Conservation (phyloP, 1,140 invertebrate species). For the Himalopsyche phryganea region DNA sequence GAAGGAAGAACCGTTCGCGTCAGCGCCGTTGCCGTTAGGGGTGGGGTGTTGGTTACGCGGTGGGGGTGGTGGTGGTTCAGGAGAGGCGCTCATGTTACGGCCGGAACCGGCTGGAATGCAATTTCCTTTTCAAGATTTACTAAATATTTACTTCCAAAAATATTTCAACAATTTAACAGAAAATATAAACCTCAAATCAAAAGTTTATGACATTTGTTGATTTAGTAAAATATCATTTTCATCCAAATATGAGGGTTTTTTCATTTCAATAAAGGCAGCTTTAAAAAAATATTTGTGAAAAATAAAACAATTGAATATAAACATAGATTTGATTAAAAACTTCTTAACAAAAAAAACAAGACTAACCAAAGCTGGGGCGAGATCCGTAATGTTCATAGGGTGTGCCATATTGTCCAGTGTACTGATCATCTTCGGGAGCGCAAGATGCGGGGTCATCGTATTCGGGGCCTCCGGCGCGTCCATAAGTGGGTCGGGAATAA, state of each 20-base stretch:
- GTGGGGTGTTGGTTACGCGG: conserved; percentile 63
- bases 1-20: conserved; percentile 70
- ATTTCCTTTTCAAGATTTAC: too few species aligned
- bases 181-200: too few species aligned
- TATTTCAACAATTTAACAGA: too few species aligned
- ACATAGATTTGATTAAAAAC: too few species aligned
- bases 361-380: conserved; percentile 62
- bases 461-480: conserved; percentile 61
- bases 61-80: conserved; percentile 78
- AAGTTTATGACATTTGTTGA: too few species aligned
- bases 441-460: conserved; percentile 91
- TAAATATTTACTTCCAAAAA: neutral
- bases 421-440: conserved; percentile 84
- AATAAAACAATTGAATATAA: too few species aligned
- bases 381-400: conserved; percentile 85
- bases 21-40: conserved; percentile 63
- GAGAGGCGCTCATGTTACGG: conserved; percentile 65
- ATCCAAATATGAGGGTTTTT: too few species aligned
- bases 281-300: too few species aligned
- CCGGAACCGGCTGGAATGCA: conserved; percentile 58
- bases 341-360: too few species aligned
- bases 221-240: too few species aligned
- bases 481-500: conserved; percentile 58
- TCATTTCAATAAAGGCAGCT: too few species aligned
- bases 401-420: conserved; percentile 79